phyloP scores from a whole-genome alignment of 2,113 vertebrate species.

The Nipponia nippon region DNA sequence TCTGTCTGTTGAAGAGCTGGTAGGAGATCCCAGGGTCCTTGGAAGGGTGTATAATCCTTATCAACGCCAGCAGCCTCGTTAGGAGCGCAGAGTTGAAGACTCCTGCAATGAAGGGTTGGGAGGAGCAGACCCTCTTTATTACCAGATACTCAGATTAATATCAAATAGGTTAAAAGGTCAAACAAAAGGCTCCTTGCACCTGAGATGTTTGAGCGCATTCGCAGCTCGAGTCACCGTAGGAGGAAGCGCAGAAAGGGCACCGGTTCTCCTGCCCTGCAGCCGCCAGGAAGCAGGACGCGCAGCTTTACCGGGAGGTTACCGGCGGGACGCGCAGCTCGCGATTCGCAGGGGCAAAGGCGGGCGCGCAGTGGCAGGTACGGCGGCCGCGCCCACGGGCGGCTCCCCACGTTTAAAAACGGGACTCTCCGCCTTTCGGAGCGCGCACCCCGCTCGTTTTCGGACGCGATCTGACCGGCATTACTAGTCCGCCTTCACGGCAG shows the following conservation, averaged over 20 bases:
- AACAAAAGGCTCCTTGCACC: neutral
- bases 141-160: neutral
- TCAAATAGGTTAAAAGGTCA: neutral
- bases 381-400: neutral
- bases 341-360: neutral
- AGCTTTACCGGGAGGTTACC: neutral
- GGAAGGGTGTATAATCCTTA: neutral
- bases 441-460: no score
- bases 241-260: neutral
- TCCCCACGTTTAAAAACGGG: neutral
- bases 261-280: neutral
- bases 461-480: no score
- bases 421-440: neutral
- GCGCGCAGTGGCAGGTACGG: neutral
- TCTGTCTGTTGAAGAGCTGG: neutral
- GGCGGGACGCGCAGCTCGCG: fast-evolving
- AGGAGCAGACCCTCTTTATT: neutral
- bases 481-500: neutral
- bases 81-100: neutral
- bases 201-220: neutral
- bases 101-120: neutral
- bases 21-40: neutral
- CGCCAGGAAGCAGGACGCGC: neutral
- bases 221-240: no score
- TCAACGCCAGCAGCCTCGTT: neutral